phyloP scores from a whole-genome alignment of 2,797 vertebrate genomes.

The Halcyon smyrnensis region DNA sequence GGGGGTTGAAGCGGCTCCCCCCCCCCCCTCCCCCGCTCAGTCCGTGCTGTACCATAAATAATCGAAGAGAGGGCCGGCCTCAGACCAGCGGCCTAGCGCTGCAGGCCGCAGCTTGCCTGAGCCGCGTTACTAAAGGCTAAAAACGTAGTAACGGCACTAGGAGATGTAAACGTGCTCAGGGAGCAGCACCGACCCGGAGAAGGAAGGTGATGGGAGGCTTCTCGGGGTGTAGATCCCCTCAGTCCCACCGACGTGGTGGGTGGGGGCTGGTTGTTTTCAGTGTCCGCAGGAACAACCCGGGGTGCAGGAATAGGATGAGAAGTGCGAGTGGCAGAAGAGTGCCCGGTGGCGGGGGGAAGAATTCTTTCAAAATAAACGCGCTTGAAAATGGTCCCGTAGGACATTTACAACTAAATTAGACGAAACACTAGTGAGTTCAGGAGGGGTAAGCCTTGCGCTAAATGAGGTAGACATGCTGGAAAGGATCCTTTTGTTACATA shows the following conservation, averaged over 20 bases:
- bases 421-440: accelerated
- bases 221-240: accelerated
- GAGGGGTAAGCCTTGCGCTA: not conserved
- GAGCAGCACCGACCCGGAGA: not conserved
- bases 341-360: not conserved
- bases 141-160: accelerated
- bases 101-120: not conserved
- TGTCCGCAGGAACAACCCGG: accelerated
- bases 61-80: not conserved
- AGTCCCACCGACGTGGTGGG: accelerated
- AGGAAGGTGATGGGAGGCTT: not conserved
- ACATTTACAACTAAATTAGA: accelerated
- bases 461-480: accelerated
- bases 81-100: accelerated
- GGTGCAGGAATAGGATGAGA: not conserved
- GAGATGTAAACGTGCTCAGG: accelerated
- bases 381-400: not conserved
- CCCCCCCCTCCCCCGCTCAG: not conserved
- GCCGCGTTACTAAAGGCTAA: accelerated
- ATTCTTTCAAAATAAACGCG: no score
- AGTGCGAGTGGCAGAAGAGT: accelerated
- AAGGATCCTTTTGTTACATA: accelerated
- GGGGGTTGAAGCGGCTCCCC: accelerated
- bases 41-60: accelerated
- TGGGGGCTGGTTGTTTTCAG: accelerated